phyloP scores from a whole-genome alignment of 2,113 vertebrate genomes.

The Amblyornis subalaris region DNA sequence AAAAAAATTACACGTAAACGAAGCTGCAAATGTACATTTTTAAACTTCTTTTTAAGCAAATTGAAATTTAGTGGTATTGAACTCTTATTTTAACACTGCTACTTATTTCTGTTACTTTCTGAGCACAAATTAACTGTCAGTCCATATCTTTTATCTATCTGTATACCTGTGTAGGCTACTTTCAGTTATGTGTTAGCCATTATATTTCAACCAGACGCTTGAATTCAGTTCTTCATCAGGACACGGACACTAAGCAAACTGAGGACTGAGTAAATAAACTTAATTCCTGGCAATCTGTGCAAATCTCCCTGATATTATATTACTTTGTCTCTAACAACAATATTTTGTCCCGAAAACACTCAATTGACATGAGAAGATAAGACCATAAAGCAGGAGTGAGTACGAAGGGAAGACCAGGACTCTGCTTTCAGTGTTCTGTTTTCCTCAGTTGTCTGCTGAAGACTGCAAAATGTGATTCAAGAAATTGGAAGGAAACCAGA shows the following conservation, averaged over 20 bases:
- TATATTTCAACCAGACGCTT: background rate
- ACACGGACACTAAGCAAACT: background rate
- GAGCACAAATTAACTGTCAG: background rate
- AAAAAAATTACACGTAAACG: background rate
- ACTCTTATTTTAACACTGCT: background rate
- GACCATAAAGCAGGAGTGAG: background rate
- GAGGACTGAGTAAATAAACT: background rate
- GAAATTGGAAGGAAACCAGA: background rate
- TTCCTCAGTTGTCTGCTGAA: background rate
- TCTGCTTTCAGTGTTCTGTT: background rate
- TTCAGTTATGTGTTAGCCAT: background rate
- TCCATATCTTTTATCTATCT: background rate
- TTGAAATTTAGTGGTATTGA: background rate
- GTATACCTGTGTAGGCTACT: fast-evolving
- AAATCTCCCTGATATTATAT: background rate
- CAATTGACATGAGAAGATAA: background rate
- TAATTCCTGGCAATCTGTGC: background rate
- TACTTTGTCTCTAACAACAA: background rate
- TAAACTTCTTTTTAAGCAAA: background rate
- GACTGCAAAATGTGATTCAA: background rate
- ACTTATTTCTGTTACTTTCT: background rate
- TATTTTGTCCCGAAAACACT: background rate
- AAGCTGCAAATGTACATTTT: background rate
- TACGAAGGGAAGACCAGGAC: background rate
- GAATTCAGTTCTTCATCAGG: background rate